A percentile compares a stretch with the other conserved stretches of the same genome.
phyloP scores from a whole-genome alignment of 2,797 vertebrate genomes.

The Tarsius wallacei region DNA sequence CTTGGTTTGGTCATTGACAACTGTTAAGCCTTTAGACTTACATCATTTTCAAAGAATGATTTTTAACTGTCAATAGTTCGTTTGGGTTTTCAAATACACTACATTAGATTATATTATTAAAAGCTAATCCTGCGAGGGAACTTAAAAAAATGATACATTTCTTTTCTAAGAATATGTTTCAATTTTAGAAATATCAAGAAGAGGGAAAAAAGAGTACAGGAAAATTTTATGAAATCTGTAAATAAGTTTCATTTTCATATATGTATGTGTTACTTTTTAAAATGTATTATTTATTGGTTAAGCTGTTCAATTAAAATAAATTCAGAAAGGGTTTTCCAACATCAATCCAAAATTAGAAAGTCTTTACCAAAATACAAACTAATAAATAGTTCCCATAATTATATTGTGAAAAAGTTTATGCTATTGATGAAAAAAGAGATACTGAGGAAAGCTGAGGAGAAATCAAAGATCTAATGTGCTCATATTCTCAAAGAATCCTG shows the following conservation, averaged over 20 bases:
- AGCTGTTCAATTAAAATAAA: slow-evolving; percentile 65
- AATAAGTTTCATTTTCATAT: slow-evolving; percentile 41
- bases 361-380: slow-evolving; percentile 79
- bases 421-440: background rate
- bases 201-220: background rate
- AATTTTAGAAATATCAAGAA: slow-evolving; percentile 62
- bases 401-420: slow-evolving; percentile 68
- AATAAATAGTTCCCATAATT: slow-evolving; percentile 60
- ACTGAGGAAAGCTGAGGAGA: background rate
- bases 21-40: slow-evolving; percentile 55
- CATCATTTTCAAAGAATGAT: slow-evolving; percentile 78
- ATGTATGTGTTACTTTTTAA: background rate
- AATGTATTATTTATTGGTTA: slow-evolving; percentile 74
- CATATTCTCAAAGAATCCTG: background rate
- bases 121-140: background rate
- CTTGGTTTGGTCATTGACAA: slow-evolving; percentile 70
- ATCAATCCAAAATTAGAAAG: slow-evolving; percentile 77
- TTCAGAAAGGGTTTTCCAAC: slow-evolving; percentile 5
- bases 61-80: slow-evolving; percentile 54
- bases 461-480: background rate
- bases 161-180: slow-evolving; percentile 18
- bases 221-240: slow-evolving; percentile 55
- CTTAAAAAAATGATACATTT: background rate
- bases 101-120: slow-evolving; percentile 64
- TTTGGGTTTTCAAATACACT: slow-evolving; percentile 60